These are phyloP conservation scores for Aurelia coerulea DNA, from an alignment of 30 jellyfish, hydroid and myxozoan species.

Conservation along the genomic window DNA sequence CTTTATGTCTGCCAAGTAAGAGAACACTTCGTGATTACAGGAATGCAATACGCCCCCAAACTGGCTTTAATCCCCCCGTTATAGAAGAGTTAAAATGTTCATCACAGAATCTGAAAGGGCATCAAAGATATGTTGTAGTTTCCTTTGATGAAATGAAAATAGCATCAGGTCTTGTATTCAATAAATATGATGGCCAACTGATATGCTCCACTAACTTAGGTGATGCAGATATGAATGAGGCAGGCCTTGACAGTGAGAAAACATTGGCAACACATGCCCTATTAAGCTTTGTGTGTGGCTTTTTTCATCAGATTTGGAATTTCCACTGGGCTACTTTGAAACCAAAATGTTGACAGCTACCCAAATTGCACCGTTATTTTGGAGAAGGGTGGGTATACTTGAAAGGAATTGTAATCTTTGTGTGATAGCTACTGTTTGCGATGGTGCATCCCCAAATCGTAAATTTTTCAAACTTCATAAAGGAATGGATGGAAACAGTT, in stretches of 20 bases:
- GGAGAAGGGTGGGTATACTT: constrained; percentile 34
- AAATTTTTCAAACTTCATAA: constrained; percentile 18
- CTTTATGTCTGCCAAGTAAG: constrained; percentile 54
- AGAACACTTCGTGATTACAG: constrained; percentile 58
- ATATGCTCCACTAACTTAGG: constrained; percentile 57
- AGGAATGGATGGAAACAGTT: constrained; percentile 1
- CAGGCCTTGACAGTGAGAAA: background rate
- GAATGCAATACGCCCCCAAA: constrained; percentile 12
- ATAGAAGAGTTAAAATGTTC: background rate
- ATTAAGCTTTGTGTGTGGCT: background rate
- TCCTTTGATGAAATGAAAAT: constrained; percentile 60
- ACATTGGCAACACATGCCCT: background rate
- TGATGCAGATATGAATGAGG: constrained; percentile 11
- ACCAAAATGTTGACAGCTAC: constrained; percentile 14
- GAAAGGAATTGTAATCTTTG: constrained; percentile 44
- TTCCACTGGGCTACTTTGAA: constrained; percentile 37
- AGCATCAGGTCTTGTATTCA: constrained; percentile 27
- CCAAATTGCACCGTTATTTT: constrained; percentile 24
- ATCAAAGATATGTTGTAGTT: constrained; percentile 42
- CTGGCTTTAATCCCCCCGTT: background rate
- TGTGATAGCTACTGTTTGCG: constrained; percentile 30
- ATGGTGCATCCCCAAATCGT: constrained; percentile 49
- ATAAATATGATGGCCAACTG: constrained; percentile 21
- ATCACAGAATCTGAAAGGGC: constrained; percentile 1
- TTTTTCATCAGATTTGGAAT: constrained; percentile 6